Conservation (phyloP, 1,140 invertebrate genomes). For the Drosophila azteca region DNA sequence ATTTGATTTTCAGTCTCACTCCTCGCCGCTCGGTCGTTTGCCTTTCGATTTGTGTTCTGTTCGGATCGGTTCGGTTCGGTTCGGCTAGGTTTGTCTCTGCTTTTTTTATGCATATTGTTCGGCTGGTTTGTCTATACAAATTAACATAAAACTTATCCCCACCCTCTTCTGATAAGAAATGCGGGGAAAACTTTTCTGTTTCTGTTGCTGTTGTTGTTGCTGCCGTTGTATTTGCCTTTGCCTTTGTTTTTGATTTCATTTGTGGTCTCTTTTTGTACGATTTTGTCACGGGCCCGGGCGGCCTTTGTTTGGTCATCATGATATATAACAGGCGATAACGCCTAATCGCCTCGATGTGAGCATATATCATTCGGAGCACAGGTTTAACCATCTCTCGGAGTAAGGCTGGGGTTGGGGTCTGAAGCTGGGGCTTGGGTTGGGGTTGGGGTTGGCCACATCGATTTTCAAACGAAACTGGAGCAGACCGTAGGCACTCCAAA, state of each 20-base stretch:
- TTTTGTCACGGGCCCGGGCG: conserved; percentile 43
- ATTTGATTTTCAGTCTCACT: conserved; percentile 46
- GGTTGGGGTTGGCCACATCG: neutral
- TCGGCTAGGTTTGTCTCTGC: too few species aligned
- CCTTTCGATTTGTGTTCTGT: conserved; percentile 34
- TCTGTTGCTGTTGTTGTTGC: neutral
- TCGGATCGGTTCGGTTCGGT: too few species aligned
- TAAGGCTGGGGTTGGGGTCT: too few species aligned
- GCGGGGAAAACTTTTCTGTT: conserved; percentile 25
- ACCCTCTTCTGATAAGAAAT: conserved; percentile 2
- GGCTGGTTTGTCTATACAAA: conserved; percentile 5
- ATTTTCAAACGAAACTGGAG: too few species aligned
- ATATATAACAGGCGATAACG: conserved; percentile 59
- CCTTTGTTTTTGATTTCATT: conserved; percentile 10
- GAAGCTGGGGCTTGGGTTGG: too few species aligned
- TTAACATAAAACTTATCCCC: conserved; percentile 42
- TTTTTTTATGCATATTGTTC: too few species aligned
- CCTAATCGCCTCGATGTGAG: conserved; percentile 23
- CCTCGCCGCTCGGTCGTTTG: neutral
- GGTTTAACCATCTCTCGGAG: neutral
- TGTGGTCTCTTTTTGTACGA: conserved; percentile 52
- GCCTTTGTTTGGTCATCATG: conserved; percentile 56
- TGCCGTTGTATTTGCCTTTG: neutral
- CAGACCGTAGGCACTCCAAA: too few species aligned
- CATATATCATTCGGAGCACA: conserved; percentile 22